Base-by-base conservation (phyloP, 2,113 vertebrate species). In the Amia ocellicauda region DNA sequence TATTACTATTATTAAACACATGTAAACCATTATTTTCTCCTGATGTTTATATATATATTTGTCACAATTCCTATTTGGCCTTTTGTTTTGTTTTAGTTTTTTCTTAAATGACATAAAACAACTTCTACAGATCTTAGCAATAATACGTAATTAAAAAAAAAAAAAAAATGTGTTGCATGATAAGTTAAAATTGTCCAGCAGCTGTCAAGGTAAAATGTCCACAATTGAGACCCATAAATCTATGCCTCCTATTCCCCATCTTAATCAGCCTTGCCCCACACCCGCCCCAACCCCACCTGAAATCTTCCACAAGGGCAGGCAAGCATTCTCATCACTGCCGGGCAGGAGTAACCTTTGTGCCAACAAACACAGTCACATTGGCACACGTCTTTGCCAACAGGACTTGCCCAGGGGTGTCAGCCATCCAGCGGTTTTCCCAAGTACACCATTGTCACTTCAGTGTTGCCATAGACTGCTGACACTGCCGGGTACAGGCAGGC, bases 381-480 rank as follows among this genome's bases (percentile, higher is more conserved):
- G 78, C 65, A 58, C 61, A 42, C 13, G 17, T 17, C 43, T 52
- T 31, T 43, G 4, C 31, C 31, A 41, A 40, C 54, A 52, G 22
- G 19, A 22, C 73, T 69, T 58, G 0, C 14, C 60, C 75, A 74
- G 55, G 63, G 69, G 67, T 2, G 56, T 89, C 89, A 99, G 76
- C 97, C 97, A 65, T 99, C 96, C 82, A 99, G 85, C 68, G 97
- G 97, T 72, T 94, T 96, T 68, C 97, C 96, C 82, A 99, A 86
- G 78, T 99, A 99, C 74, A 99, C 97, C 96, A 99, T 95, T 79
- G 97, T 98, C 89, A 99, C 96, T 84, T 99, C 97, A 24, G 97
- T 99, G 88, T 99, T 99, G 60, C 97, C 97, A 26, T 99, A 99
- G 2, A 99, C 97, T 20, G 97, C 97, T 24, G 96, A 98, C 58